Conservation (phyloP, 1,140 invertebrate species). For the Rhopalosiphum padi region DNA sequence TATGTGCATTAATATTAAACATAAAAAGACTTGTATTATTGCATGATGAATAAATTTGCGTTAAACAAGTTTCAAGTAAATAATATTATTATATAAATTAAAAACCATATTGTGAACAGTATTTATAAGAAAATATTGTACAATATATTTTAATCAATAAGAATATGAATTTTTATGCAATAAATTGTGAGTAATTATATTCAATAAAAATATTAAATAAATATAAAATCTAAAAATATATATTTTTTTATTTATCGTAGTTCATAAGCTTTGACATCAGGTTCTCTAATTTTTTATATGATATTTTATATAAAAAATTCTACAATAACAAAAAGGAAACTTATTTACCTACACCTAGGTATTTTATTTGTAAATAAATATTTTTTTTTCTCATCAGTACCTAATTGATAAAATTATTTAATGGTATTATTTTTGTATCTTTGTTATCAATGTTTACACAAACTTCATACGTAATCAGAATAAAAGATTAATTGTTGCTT, state of each 20-base stretch:
- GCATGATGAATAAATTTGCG: neutral
- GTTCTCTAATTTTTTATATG: neutral
- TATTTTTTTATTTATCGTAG: neutral
- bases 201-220: neutral
- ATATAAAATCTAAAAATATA: no score
- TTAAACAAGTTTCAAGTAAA: neutral
- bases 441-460: neutral
- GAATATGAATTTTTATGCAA: neutral
- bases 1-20: no score
- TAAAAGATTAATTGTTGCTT: neutral
- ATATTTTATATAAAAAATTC: neutral
- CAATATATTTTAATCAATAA: neutral
- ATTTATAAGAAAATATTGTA: neutral
- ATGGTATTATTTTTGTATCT: neutral
- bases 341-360: neutral
- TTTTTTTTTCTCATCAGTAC: neutral
- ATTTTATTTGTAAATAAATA: neutral
- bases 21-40: neutral
- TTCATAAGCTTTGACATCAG: neutral
- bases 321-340: neutral
- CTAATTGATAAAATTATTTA: neutral
- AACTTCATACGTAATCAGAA: neutral
- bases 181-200: neutral
- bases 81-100: neutral
- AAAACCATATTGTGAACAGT: neutral